Percentiles rank a stretch among this genome's conserved stretches.
Conservation (phyloP, 2,797 vertebrate species). For the Uromys caudimaculatus region DNA sequence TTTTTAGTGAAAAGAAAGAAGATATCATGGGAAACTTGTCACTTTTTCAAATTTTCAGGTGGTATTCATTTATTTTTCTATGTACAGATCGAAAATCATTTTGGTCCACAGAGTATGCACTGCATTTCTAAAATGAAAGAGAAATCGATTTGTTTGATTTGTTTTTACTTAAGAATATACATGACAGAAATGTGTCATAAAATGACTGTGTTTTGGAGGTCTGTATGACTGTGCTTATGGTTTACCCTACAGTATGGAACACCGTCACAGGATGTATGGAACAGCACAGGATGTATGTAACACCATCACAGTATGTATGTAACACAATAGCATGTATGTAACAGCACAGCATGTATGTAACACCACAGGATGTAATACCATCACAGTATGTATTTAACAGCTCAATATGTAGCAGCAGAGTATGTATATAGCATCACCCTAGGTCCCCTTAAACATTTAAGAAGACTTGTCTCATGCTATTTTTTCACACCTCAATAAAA, state of each 20-base stretch:
- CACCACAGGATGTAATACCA: background rate
- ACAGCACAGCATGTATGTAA: background rate
- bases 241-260: background rate
- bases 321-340: too few species aligned
- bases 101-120: background rate
- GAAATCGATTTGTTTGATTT: conserved; percentile 1
- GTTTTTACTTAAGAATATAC: background rate
- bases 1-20: conserved; percentile 80
- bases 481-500: background rate
- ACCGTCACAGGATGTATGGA: background rate
- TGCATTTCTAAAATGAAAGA: background rate
- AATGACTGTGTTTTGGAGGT: background rate
- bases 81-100: background rate
- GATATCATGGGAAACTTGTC: conserved; percentile 35
- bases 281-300: too few species aligned
- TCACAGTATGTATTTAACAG: background rate
- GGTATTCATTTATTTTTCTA: background rate
- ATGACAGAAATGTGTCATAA: background rate
- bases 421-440: too few species aligned
- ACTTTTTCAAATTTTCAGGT: conserved; percentile 7
- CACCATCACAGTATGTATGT: too few species aligned
- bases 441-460: background rate
- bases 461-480: background rate
- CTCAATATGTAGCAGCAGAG: background rate
- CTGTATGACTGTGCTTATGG: too few species aligned